Percentiles rank a stretch among this genome's conserved stretches.
phyloP scores from a whole-genome alignment of 1,140 invertebrate species.

The Trichomalopsis sarcophagae region DNA sequence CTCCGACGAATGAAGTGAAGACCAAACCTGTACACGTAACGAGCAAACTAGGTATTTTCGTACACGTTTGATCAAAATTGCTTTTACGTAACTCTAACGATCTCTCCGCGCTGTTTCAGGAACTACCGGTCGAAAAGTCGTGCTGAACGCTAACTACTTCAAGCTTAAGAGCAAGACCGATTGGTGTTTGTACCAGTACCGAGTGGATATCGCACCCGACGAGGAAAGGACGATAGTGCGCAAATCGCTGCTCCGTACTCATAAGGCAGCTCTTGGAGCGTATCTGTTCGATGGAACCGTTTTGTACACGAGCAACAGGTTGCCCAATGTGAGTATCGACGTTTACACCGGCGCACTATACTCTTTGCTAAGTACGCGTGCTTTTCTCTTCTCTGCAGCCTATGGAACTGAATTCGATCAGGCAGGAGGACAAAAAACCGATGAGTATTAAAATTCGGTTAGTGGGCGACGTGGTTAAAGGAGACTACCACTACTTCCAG shows the following conservation, averaged over 20 bases:
- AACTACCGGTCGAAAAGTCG: slow-evolving; percentile 73
- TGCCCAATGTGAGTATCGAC: slow-evolving; percentile 37
- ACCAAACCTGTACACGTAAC: neutral
- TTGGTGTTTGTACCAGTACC: slow-evolving; percentile 89
- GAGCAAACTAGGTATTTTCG: neutral
- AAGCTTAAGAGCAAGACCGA: slow-evolving; percentile 79
- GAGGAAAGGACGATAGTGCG: slow-evolving; percentile 81
- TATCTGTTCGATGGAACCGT: slow-evolving; percentile 76
- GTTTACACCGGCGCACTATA: too few species aligned
- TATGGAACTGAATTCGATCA: slow-evolving; percentile 63
- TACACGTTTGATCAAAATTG: neutral
- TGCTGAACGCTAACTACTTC: slow-evolving; percentile 85
- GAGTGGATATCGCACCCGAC: slow-evolving; percentile 85
- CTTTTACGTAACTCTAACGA: too few species aligned
- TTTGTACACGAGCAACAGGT: slow-evolving; percentile 64
- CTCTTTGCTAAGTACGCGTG: neutral
- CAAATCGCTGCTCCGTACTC: slow-evolving; percentile 77
- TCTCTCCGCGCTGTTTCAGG: slow-evolving; percentile 70
- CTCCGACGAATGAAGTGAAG: neutral
- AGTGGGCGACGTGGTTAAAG: slow-evolving; percentile 64
- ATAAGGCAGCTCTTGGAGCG: slow-evolving; percentile 75
- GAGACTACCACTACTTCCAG: slow-evolving; percentile 69
- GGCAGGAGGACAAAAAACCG: slow-evolving; percentile 62
- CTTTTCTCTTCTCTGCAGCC: slow-evolving; percentile 55
- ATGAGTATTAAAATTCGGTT: slow-evolving; percentile 68